These are phyloP conservation scores for Xyrauchen texanus DNA, from an alignment of 2,113 vertebrate species.

Conservation along the genomic window DNA sequence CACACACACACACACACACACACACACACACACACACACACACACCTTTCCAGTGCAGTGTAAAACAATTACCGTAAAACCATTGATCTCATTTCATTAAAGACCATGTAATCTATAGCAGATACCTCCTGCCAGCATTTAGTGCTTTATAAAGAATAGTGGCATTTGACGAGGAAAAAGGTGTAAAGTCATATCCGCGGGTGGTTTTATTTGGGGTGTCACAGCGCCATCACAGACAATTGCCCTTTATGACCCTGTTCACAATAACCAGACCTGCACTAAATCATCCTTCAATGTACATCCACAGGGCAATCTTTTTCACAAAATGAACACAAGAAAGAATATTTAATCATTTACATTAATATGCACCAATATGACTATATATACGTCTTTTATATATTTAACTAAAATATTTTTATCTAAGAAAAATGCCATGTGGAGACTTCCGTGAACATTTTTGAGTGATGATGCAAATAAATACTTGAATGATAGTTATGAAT, in stretches of 20 bases:
- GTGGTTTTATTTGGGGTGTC: conserved; percentile 36
- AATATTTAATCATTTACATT: no score
- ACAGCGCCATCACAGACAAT: conserved; percentile 31
- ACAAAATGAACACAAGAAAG: no score
- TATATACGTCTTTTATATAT: no score
- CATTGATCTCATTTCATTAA: conserved; percentile 51
- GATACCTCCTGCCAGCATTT: neutral
- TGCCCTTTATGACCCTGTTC: conserved; percentile 4
- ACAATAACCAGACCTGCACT: conserved; percentile 10
- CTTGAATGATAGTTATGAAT: no score
- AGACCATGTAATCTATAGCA: conserved; percentile 33
- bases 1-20: no score
- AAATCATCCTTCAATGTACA: conserved; percentile 29
- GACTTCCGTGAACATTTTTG: no score
- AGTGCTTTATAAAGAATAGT: conserved; percentile 29
- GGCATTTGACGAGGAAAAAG: conserved; percentile 1
- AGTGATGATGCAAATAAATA: no score
- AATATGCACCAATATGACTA: no score
- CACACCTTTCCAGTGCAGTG: conserved; percentile 32
- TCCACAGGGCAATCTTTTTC: neutral
- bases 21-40: conserved; percentile 21
- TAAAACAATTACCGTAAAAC: conserved; percentile 48
- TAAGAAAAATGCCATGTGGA: no score
- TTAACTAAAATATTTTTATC: no score
- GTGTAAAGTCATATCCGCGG: neutral